Evolutionary conservation across 2,797 vertebrate species (phyloP).

Genomic region (Anguilla pacifica): DNA sequence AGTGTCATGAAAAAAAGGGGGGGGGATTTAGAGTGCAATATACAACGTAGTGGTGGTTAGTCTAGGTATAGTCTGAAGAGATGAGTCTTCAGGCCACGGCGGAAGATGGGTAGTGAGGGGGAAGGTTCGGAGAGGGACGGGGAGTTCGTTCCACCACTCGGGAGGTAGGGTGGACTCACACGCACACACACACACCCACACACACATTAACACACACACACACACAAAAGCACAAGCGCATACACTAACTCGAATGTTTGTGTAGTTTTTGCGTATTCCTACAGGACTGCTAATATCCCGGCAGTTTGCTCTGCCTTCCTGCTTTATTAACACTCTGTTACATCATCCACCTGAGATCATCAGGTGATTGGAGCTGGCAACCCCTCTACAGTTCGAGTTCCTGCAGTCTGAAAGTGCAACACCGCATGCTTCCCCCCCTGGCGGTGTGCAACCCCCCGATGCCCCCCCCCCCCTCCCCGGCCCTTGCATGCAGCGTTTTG

Average conservation of each 20-base stretch:
- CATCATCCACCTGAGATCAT: conserved; percentile 1
- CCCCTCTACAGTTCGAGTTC: background rate
- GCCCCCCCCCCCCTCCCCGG: too few species aligned
- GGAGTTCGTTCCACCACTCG: too few species aligned
- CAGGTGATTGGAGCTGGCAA: background rate
- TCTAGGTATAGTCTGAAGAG: too few species aligned
- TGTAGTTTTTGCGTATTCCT: background rate
- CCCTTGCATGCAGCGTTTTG: background rate
- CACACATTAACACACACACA: too few species aligned
- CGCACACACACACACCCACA: too few species aligned
- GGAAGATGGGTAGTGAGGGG: too few species aligned
- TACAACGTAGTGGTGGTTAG: too few species aligned
- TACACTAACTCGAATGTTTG: conserved; percentile 8
- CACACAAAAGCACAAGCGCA: conserved; percentile 20
- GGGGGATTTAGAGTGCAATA: too few species aligned
- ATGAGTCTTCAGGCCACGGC: too few species aligned
- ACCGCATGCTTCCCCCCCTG: background rate
- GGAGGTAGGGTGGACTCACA: too few species aligned
- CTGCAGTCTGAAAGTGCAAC: background rate
- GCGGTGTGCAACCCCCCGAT: background rate
- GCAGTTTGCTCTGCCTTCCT: background rate
- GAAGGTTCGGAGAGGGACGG: too few species aligned
- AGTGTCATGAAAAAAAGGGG: too few species aligned
- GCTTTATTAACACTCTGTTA: background rate
- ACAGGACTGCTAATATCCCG: background rate